These are phyloP conservation scores for Micropoecilia bifurca DNA, from an alignment of 2,797 vertebrate species.

Conservation along the genomic window DNA sequence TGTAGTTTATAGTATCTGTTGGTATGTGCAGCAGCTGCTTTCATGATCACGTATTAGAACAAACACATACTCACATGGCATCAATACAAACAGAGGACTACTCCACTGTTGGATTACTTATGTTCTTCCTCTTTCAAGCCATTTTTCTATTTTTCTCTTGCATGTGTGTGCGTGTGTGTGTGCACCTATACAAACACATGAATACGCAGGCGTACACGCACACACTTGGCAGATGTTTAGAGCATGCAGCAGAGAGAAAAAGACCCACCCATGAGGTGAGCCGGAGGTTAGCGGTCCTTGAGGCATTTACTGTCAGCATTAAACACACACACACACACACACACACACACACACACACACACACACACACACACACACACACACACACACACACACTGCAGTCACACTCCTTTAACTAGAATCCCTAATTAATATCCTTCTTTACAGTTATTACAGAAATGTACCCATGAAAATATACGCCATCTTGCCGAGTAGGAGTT, in stretches of 20 bases:
- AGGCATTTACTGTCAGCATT: conserved; percentile 59
- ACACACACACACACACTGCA: conserved; percentile 16
- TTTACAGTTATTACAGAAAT: conserved; percentile 33
- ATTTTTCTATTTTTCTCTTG: background rate
- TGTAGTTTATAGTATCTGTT: conserved; percentile 45
- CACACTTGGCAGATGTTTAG: conserved; percentile 60
- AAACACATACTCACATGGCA: conserved; percentile 62
- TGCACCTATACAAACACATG: conserved; percentile 21
- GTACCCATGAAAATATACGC: conserved; percentile 16
- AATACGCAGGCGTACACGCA: conserved; percentile 8
- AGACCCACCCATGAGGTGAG: conserved; percentile 73
- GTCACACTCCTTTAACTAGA: conserved; percentile 9
- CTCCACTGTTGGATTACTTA: conserved; percentile 26
- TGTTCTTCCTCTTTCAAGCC: conserved; percentile 34
- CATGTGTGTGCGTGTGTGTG: background rate
- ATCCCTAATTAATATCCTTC: conserved; percentile 12
- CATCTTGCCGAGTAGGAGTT: conserved; percentile 17
- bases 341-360: conserved; percentile 2
- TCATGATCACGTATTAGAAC: conserved; percentile 52
- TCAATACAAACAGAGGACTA: conserved; percentile 42
- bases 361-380: conserved; percentile 30
- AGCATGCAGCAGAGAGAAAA: conserved; percentile 51
- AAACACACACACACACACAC: conserved; percentile 23
- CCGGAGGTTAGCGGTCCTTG: conserved; percentile 59
- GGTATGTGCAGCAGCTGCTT: conserved; percentile 61